Evolutionary conservation across 2,888 invertebrate genomes (phyloP), one percentile per base, ranked within the genome.

Genomic region (Linyphia triangularis): DNA sequence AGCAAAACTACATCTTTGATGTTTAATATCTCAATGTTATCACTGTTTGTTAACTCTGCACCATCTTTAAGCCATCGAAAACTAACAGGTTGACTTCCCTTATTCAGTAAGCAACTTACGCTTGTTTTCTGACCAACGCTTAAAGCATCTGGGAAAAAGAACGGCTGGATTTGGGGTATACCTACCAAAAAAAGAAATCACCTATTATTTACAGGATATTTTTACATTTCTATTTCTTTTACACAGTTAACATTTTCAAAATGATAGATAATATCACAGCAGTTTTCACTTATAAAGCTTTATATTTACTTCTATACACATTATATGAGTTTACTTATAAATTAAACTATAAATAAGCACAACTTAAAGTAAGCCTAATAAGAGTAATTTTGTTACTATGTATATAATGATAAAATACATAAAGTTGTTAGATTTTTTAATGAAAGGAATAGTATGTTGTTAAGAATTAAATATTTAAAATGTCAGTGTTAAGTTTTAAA

Each of bases 41-140:
- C 78, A 13, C 3, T 13, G 16, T 61, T 73, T 6, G 9, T 16
- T 16, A 83, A 51, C 26, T 86, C 77, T 26, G 37, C 40, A 4
- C 83, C 73, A 78, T 86, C 83, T 72, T 86, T 89, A 6, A 72
- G 1, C 89, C 89, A 86, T 19, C 51, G 40, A 40, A 89, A 89
- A 10, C 28, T 61, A 1, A 89, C 63, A 6, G 91, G 91, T 30
- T 88, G 73, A 2, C 51, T 88, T 3, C 90, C 91, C 22, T 86
- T 85, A 51, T 88, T 89, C 4, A 91, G 63, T 9, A 77, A 70
- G 28, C 91, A 91, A 63, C 89, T 72, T 9, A 90, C 85, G 67
- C 89, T 88, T 57, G 90, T 89, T 59, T 89, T 86, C 26, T 88
- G 77, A 2, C 82, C 59, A 22, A 72, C 69, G 10, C 78, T 90